Percentiles rank a stretch among this genome's conserved stretches.
Evolutionary conservation across 2,113 vertebrate genomes (phyloP).

Genomic region (Myrmophylax atrothorax): DNA sequence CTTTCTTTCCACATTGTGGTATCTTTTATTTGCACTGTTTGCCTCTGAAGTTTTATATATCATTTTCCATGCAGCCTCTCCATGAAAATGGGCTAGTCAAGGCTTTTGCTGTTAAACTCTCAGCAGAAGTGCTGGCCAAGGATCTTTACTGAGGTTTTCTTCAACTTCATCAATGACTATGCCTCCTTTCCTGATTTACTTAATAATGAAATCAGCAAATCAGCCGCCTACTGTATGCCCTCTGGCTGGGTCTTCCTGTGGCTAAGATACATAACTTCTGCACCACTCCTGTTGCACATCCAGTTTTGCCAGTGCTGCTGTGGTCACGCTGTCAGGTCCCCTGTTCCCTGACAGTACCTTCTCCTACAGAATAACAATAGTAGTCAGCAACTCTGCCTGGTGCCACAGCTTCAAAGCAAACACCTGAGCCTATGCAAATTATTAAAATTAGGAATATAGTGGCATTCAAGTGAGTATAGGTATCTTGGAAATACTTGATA

Average conservation of each 20-base stretch:
- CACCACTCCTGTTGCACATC: fast-evolving
- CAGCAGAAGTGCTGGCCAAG: not conserved
- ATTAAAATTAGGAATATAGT: not conserved
- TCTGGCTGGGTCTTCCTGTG: not conserved
- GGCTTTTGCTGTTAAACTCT: not conserved
- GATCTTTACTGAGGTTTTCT: not conserved
- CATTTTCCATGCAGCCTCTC: not conserved
- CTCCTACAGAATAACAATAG: not conserved
- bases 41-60: not conserved
- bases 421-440: not conserved
- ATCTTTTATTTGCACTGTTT: not conserved
- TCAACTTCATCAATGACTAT: not conserved
- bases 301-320: not conserved
- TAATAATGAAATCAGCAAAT: not conserved
- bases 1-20: not conserved
- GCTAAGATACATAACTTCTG: not conserved
- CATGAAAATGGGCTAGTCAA: not conserved
- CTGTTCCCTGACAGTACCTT: fast-evolving
- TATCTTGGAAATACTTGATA: not conserved
- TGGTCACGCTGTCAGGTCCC: not conserved
- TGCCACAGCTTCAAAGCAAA: not conserved
- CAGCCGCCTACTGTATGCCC: not conserved
- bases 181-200: not conserved
- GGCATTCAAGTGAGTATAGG: not conserved
- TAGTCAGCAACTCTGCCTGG: not conserved